phyloP scores from a whole-genome alignment of 1,140 invertebrate genomes.

The Scaptodrosophila lebanonensis region DNA sequence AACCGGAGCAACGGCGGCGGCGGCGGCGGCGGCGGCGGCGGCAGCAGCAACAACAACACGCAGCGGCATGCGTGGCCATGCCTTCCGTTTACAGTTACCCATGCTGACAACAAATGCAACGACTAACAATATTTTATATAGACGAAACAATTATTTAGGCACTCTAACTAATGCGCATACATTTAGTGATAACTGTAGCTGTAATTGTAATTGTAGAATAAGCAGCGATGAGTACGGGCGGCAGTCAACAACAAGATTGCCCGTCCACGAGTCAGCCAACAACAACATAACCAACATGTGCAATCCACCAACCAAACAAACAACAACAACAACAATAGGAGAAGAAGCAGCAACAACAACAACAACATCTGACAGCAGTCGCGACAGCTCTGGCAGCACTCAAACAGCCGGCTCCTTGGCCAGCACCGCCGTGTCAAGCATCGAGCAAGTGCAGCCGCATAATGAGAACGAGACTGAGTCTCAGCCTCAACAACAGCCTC shows the following conservation, averaged over 20 bases:
- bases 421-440: conserved; percentile 67
- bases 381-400: conserved; percentile 2
- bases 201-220: conserved; percentile 72
- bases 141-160: conserved; percentile 52
- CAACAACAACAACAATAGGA: conserved; percentile 15
- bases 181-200: conserved; percentile 72
- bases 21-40: conserved; percentile 3
- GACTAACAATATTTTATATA: conserved; percentile 71
- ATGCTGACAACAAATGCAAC: conserved; percentile 43
- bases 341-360: conserved; percentile 27
- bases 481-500: conserved; percentile 5
- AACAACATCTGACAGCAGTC: conserved; percentile 27
- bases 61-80: conserved; percentile 36
- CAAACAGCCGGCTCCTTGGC: conserved; percentile 43
- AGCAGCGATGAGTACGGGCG: conserved; percentile 37
- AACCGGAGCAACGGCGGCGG: conserved; percentile 13
- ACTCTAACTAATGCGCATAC: conserved; percentile 69
- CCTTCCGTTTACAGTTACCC: conserved; percentile 58
- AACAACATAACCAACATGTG: background rate
- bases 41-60: conserved; percentile 17
- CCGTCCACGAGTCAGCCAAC: background rate
- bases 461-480: conserved; percentile 15
- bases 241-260: background rate
- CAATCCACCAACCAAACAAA: background rate
- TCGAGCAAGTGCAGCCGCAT: conserved; percentile 51